Conservation (phyloP, 1,140 invertebrate genomes). For the Anagrus nilaparvatae region DNA sequence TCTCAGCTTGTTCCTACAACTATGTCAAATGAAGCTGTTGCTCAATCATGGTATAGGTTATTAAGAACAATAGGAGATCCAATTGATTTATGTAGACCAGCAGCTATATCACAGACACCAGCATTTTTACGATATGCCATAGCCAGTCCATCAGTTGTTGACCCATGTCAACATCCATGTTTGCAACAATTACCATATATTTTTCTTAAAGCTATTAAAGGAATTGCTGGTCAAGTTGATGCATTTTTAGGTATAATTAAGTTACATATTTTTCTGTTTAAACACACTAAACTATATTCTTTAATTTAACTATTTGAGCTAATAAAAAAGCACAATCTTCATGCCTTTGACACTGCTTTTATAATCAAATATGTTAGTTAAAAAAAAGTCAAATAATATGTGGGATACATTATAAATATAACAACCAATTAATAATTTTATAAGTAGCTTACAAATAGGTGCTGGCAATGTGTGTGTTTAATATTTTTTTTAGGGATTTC, state of each 20-base stretch:
- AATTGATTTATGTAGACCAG: slow-evolving; percentile 79
- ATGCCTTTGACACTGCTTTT: too few relatives aligned
- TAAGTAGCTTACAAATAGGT: too few relatives aligned
- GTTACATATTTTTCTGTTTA: too few relatives aligned
- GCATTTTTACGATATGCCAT: slow-evolving; percentile 71
- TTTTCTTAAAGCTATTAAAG: slow-evolving; percentile 89
- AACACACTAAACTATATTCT: too few relatives aligned
- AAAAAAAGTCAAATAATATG: slow-evolving; percentile 1
- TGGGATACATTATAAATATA: too few relatives aligned
- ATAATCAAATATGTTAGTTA: neutral
- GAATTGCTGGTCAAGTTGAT: slow-evolving; percentile 85
- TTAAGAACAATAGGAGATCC: slow-evolving; percentile 90
- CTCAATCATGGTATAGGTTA: slow-evolving; percentile 91
- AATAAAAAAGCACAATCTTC: too few relatives aligned
- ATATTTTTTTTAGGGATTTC: slow-evolving; percentile 40
- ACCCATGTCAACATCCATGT: slow-evolving; percentile 88
- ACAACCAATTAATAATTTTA: too few relatives aligned
- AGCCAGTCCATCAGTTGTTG: slow-evolving; percentile 58
- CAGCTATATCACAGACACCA: slow-evolving; percentile 75
- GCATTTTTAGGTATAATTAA: slow-evolving; percentile 92
- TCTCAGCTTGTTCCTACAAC: slow-evolving; percentile 63
- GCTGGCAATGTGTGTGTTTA: slow-evolving; percentile 28
- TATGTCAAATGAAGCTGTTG: slow-evolving; percentile 81
- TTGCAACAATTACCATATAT: slow-evolving; percentile 77
- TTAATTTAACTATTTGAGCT: too few relatives aligned